Evolutionary conservation across 1,140 invertebrate species (phyloP), one percentile per base, ranked within the genome.

Genomic region (Ruditapes philippinarum): DNA sequence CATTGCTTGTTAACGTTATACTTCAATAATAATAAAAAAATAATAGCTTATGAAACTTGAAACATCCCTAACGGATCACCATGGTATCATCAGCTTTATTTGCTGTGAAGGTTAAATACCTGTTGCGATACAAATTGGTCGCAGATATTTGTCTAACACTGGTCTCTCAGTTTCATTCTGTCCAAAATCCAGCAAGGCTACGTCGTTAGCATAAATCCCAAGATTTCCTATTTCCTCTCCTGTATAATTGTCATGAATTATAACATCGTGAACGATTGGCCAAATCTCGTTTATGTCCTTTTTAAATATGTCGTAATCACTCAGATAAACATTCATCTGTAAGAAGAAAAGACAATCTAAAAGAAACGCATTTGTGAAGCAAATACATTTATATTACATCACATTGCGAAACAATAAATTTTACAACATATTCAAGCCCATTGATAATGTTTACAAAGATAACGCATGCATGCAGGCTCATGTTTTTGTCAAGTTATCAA

Each of bases 101-200:
- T n/a, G n/a, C n/a, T n/a, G n/a, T n/a, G n/a, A n/a, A n/a, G 42
- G 5, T 45, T 38, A 70, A 31, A 38, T 22, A 78, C 74, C 74
- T 28, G 36, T 25, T 1, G 79, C 28, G 19, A 62, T 65, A 81
- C 79, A 81, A 17, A 81, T n/a, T 40, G 79, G 79, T 11, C 79
- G 54, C 0, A 81, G 33, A 22, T 22, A 62, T 42, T 81, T 81
- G 28, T 62, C n/a, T 1, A 81, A 42, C 2, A 42, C 36, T 25
- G 79, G 79, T 25, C 79, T 62, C 22, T 11, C 7, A 28, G 33
- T 57, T 3, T n/a, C 57, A 22, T 81, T 40, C 49, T 28, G 40
- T 4, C 74, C 74, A 11, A 81, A 22, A 17, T 81, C 54, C 4
- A 81, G 51, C 22, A 81, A 38, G 19, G 79, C 79, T 25, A 81